These are phyloP conservation scores for Pangasius krempfi DNA, from an alignment of 2,797 vertebrate species.

Conservation along the genomic window DNA sequence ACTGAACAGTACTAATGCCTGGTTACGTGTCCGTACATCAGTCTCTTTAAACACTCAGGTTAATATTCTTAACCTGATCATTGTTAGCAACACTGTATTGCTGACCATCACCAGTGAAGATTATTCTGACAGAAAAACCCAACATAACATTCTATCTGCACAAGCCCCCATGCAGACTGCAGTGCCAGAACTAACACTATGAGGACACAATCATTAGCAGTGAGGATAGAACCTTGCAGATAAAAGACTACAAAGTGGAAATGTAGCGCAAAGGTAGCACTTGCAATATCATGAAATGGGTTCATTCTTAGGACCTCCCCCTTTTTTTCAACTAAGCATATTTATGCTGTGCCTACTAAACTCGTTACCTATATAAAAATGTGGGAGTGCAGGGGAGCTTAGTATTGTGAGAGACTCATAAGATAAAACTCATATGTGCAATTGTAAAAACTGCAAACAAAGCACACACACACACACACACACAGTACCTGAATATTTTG, in stretches of 20 bases:
- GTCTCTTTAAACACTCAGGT: background rate
- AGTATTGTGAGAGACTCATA: slow-evolving; percentile 28
- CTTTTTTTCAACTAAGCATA: background rate
- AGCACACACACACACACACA: slow-evolving; percentile 21
- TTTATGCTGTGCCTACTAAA: slow-evolving; percentile 5
- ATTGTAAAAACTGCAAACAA: slow-evolving; percentile 54
- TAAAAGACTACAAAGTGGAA: background rate
- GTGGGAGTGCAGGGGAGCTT: slow-evolving; percentile 31
- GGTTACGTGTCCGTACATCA: background rate
- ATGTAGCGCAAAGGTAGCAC: background rate
- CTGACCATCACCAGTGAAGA: background rate
- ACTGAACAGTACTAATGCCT: slow-evolving; percentile 8
- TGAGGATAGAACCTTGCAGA: background rate
- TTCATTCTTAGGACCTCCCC: background rate
- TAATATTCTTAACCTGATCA: background rate
- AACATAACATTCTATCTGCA: background rate
- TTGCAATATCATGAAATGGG: background rate
- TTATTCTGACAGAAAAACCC: background rate
- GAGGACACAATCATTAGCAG: background rate
- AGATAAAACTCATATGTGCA: slow-evolving; percentile 49
- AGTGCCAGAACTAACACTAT: background rate
- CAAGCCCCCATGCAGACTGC: background rate
- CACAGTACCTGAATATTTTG: slow-evolving; percentile 20
- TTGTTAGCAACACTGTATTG: background rate
- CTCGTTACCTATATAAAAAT: slow-evolving; percentile 5